A percentile compares a stretch with the other conserved stretches of the same genome.
These are phyloP conservation scores for Himantopus leucocephalus DNA, from an alignment of 2,113 vertebrate species.

Conservation along the genomic window DNA sequence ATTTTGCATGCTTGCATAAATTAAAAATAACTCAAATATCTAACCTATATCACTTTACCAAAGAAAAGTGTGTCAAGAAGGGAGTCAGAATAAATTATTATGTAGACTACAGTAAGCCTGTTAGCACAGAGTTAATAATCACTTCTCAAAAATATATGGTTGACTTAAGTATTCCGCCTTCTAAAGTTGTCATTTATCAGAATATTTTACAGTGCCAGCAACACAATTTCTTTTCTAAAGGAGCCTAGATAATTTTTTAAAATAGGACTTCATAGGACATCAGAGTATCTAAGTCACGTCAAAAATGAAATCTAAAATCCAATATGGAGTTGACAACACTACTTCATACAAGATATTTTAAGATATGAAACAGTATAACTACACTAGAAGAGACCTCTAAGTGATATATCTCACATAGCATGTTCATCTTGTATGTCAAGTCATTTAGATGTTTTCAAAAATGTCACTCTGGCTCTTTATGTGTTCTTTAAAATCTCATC, in stretches of 20 bases:
- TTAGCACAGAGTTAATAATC: background rate
- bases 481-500: background rate
- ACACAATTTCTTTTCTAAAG: background rate
- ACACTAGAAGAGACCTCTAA: background rate
- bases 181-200: background rate
- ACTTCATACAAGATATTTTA: background rate
- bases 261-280: background rate
- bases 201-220: background rate
- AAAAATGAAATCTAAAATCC: background rate
- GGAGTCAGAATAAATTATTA: background rate
- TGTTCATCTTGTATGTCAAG: background rate
- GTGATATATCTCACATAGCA: background rate
- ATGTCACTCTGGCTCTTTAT: background rate
- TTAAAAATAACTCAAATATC: background rate
- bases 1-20: background rate
- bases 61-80: background rate
- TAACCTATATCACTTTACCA: background rate
- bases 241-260: background rate
- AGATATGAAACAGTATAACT: background rate
- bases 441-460: background rate
- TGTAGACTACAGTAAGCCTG: background rate
- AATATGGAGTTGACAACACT: background rate
- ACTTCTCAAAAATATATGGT: background rate
- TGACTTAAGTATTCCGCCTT: background rate
- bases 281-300: background rate